These are phyloP conservation scores for Globodera ellingtonae DNA, from an alignment of 1,140 invertebrate genomes.

Conservation along the genomic window DNA sequence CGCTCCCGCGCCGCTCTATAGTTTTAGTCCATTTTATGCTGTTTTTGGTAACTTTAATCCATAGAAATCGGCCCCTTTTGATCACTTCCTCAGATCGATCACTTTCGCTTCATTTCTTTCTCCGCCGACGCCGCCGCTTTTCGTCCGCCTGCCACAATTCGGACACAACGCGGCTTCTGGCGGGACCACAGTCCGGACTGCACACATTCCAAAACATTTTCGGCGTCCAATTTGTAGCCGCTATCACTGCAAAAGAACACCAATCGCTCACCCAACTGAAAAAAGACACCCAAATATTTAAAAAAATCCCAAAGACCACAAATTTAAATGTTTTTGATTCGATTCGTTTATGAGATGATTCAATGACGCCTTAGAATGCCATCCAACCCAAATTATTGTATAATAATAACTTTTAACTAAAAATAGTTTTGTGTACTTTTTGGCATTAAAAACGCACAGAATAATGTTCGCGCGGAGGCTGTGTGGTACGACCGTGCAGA, in stretches of 20 bases:
- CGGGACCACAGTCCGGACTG: slow-evolving; percentile 42
- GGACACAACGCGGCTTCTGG: slow-evolving; percentile 23
- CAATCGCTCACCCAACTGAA: slow-evolving; percentile 39
- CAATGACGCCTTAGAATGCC: not conserved
- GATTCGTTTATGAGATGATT: slow-evolving; percentile 3
- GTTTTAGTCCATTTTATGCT: too few relatives aligned
- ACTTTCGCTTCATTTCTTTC: not conserved
- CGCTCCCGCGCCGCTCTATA: too few relatives aligned
- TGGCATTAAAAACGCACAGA: not conserved
- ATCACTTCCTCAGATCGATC: too few relatives aligned
- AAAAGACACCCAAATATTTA: not conserved
- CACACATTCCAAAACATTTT: slow-evolving; percentile 51
- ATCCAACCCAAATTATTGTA: too few relatives aligned
- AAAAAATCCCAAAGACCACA: too few relatives aligned
- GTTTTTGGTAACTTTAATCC: too few relatives aligned
- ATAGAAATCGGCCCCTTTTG: too few relatives aligned
- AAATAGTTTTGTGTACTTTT: too few relatives aligned
- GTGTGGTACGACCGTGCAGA: slow-evolving; percentile 41
- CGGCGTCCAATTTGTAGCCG: slow-evolving; percentile 33
- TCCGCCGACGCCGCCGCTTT: not conserved
- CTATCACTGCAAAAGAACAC: slow-evolving; percentile 46
- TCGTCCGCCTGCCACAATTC: not conserved
- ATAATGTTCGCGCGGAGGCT: slow-evolving; percentile 36
- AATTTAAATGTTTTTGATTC: too few relatives aligned
- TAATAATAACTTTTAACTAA: too few relatives aligned